Conservation (phyloP, 1,140 invertebrate genomes). For the Delia radicum region DNA sequence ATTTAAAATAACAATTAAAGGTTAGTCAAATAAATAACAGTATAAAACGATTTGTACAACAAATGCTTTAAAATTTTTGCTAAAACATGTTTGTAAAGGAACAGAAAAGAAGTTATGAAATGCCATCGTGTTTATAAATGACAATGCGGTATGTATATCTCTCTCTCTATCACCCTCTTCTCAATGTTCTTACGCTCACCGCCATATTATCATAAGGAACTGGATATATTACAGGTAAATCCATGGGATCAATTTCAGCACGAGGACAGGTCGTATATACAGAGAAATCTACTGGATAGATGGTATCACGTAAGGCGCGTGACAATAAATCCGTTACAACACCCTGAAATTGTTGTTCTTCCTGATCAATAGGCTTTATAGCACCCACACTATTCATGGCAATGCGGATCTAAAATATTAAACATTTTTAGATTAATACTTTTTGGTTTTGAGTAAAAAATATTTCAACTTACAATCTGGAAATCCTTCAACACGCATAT, state of each 20-base stretch:
- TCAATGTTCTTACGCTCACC: constrained; percentile 53
- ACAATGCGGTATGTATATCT: neutral
- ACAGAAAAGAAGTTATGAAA: neutral
- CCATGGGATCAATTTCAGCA: constrained; percentile 57
- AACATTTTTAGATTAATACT: neutral
- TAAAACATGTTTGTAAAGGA: neutral
- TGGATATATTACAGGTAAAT: constrained; percentile 57
- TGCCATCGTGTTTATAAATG: neutral
- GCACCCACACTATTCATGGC: constrained; percentile 55
- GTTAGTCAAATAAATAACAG: no score
- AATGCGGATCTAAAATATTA: constrained; percentile 46
- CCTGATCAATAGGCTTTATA: constrained; percentile 67
- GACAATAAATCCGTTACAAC: constrained; percentile 78
- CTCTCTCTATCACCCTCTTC: constrained; percentile 25
- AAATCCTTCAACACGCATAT: constrained; percentile 86
- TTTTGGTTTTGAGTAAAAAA: neutral
- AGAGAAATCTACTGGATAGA: constrained; percentile 72
- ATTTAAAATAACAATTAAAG: no score
- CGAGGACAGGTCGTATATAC: constrained; percentile 77
- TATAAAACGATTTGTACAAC: neutral
- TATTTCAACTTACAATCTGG: constrained; percentile 73
- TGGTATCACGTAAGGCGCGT: constrained; percentile 71
- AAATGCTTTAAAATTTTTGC: neutral
- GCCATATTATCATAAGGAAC: constrained; percentile 69
- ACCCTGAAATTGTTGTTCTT: constrained; percentile 78